Evolutionary conservation across 2,888 invertebrate species (phyloP), one percentile per base, ranked within the genome.

Genomic region (Ophonus ardosiacus): DNA sequence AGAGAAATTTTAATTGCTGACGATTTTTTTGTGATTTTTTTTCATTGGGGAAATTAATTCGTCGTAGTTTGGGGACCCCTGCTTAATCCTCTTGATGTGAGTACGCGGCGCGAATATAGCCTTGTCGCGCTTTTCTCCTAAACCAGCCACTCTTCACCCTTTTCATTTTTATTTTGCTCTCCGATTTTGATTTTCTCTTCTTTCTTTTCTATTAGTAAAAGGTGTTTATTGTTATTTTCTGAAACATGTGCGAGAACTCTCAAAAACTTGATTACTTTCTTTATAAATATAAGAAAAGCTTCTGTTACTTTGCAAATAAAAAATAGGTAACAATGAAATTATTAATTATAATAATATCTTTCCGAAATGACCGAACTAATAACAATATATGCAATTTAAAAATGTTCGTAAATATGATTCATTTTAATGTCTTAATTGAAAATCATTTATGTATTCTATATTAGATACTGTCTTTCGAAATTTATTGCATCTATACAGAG

Each of bases 81-180:
- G 43, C 13, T 24, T 84, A 84, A 84, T 84, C 76, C 84, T 56
- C 78, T 78, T 84, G 84, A 84, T 84, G 84, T 84, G 84, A 79
- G 79, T 84, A 84, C 84, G 84, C 78, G n/a, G 38, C 43, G 31
- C 78, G 84, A 84, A 84, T 84, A 84, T 65, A 84, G 63, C 78
- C 59, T 59, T 82, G 82, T 82, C 82, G 74, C 82, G 68, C 59
- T 18, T 74, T 74, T 83, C 59, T 61, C n/a, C 74, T 71, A 31
- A 7, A 13, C 24, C 71, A 24, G 40, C 68, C 40, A 51, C 68
- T 68, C 71, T 74, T 74, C 71, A 13, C 6, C 51, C 71, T 82
- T 43, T 74, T 83, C 74, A 59, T 56, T 83, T 74, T 83, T 74
- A 71, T 74, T 59, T 57, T 31, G 31, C 82, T 61, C 57, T 59